A percentile compares a stretch with the other conserved stretches of the same genome.
These are phyloP conservation scores for Melanotus villosus DNA, from an alignment of 2,888 invertebrate genomes.

Conservation along the genomic window DNA sequence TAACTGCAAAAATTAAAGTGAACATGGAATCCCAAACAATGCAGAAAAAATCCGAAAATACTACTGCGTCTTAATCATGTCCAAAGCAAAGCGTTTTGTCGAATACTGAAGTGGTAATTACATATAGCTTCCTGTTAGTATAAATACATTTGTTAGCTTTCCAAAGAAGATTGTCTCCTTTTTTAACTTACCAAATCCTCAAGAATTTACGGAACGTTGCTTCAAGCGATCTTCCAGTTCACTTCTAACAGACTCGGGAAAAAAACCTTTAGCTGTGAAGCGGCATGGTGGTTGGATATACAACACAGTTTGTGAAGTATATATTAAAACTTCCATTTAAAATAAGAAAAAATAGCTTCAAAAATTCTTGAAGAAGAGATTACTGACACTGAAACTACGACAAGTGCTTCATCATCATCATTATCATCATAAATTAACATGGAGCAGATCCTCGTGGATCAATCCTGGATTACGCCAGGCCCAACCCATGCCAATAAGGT, in stretches of 20 bases:
- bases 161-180: conserved; percentile 8
- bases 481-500: no score
- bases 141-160: not conserved
- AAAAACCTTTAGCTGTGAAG: not conserved
- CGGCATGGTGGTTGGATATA: not conserved
- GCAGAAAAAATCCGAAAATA: no score
- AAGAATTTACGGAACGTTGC: not conserved
- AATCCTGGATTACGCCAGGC: no score
- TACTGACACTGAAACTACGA: no score
- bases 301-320: not conserved
- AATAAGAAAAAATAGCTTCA: conserved; percentile 9
- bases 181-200: conserved; percentile 1
- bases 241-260: not conserved
- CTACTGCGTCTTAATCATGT: no score
- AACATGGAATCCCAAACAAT: no score
- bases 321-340: not conserved
- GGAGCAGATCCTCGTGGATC: no score
- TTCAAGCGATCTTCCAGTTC: not conserved
- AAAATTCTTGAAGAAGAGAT: no score
- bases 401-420: no score
- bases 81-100: no score
- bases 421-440: no score
- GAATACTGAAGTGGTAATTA: not conserved
- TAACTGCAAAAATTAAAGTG: no score
- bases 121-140: not conserved